phyloP scores from a whole-genome alignment of 2,888 invertebrate genomes.

The Druceiella hillmani region DNA sequence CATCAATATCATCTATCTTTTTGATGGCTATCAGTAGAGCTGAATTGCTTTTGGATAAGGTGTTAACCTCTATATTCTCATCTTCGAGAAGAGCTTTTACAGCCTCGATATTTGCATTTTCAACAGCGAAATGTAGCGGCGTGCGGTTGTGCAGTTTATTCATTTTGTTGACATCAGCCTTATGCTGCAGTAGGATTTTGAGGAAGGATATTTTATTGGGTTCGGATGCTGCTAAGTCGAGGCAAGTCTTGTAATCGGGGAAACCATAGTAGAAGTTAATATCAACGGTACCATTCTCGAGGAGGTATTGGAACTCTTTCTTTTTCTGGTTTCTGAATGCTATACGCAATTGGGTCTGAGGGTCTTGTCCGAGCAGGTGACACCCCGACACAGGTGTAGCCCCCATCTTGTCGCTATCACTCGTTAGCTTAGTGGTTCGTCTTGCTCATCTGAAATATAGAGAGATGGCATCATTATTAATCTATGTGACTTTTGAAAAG shows the following conservation, averaged over 20 bases:
- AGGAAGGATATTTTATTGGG: slow-evolving; percentile 50
- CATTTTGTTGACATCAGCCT: slow-evolving; percentile 55
- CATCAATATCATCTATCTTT: slow-evolving; percentile 45
- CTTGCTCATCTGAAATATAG: no score
- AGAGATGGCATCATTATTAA: no score
- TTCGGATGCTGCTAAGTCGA: slow-evolving; percentile 53
- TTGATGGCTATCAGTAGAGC: slow-evolving; percentile 50
- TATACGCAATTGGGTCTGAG: slow-evolving; percentile 45
- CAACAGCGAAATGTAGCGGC: slow-evolving; percentile 62
- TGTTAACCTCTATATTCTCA: slow-evolving; percentile 45
- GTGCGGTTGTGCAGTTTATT: slow-evolving; percentile 53
- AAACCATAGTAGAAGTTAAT: slow-evolving; percentile 51
- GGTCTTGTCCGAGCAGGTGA: slow-evolving; percentile 41
- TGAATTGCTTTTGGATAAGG: slow-evolving; percentile 47
- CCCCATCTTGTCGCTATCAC: slow-evolving; percentile 48
- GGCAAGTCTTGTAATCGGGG: slow-evolving; percentile 54
- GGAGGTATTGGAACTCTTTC: slow-evolving; percentile 46
- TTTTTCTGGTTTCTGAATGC: slow-evolving; percentile 50
- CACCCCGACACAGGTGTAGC: slow-evolving; percentile 38
- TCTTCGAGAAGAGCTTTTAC: slow-evolving; percentile 44
- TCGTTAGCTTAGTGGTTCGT: no score
- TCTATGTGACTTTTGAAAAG: no score
- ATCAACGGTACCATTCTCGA: slow-evolving; percentile 44
- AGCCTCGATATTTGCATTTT: slow-evolving; percentile 46
- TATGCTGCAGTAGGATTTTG: slow-evolving; percentile 51